Evolutionary conservation across 2,888 invertebrate species (phyloP).

Genomic region (Mycalesis mineus): DNA sequence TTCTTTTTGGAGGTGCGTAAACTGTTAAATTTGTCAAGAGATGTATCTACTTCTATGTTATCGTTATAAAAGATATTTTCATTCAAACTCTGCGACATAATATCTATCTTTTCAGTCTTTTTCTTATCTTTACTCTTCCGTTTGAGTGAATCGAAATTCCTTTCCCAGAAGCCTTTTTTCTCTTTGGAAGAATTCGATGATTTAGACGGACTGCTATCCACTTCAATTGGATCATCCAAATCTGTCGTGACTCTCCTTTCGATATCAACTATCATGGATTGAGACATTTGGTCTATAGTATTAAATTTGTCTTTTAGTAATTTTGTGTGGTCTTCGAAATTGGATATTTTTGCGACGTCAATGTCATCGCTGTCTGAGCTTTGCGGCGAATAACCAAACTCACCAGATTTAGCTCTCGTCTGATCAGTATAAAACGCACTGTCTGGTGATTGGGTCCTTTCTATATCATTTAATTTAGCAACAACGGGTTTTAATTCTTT

Average conservation of each 20-base stretch:
- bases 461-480: conserved; percentile 60
- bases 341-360: conserved; percentile 53
- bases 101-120: conserved; percentile 66
- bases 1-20: conserved; percentile 66
- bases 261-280: conserved; percentile 73
- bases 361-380: conserved; percentile 70
- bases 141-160: conserved; percentile 74
- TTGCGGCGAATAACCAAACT: conserved; percentile 71
- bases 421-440: conserved; percentile 77
- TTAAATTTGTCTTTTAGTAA: conserved; percentile 68
- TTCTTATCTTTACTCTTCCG: conserved; percentile 56
- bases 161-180: conserved; percentile 76
- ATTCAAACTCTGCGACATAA: conserved; percentile 77
- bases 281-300: conserved; percentile 75
- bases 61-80: conserved; percentile 73
- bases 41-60: conserved; percentile 63
- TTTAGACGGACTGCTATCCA: conserved; percentile 62
- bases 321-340: conserved; percentile 64
- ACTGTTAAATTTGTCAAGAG: conserved; percentile 68
- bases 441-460: conserved; percentile 67
- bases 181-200: conserved; percentile 65
- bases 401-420: conserved; percentile 69
- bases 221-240: conserved; percentile 35
- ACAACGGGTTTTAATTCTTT: conserved; percentile 79
- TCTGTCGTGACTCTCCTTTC: conserved; percentile 58